phyloP scores from a whole-genome alignment of 2,888 invertebrate species.

The Brassicogethes aeneus region DNA sequence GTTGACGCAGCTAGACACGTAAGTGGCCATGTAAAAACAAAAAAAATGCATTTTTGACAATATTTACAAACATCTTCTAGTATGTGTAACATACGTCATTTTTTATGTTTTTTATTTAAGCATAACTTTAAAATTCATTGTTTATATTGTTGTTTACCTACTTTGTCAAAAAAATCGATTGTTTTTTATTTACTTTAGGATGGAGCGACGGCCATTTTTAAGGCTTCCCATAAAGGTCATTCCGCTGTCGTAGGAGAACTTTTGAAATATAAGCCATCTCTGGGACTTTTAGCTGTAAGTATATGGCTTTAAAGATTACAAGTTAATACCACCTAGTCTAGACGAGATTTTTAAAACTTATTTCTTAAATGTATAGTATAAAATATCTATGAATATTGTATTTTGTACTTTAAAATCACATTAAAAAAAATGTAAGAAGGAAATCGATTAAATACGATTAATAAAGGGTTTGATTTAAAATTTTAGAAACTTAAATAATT shows the following conservation, averaged over 20 bases:
- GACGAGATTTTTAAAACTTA: no score
- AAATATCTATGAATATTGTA: no score
- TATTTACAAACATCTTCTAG: conserved; percentile 6
- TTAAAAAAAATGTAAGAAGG: no score
- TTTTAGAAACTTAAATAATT: no score
- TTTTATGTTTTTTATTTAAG: not conserved
- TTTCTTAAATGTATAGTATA: no score
- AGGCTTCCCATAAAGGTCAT: conserved; percentile 92
- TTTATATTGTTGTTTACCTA: no score
- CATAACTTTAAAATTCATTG: no score
- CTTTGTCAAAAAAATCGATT: no score
- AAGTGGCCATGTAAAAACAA: conserved; percentile 30
- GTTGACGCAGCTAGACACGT: conserved; percentile 77
- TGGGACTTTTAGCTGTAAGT: conserved; percentile 72
- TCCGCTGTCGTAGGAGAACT: conserved; percentile 77
- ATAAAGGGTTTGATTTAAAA: no score
- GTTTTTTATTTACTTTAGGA: conserved; percentile 60
- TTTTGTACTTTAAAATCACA: no score
- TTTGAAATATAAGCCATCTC: conserved; percentile 71
- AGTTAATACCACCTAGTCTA: not conserved
- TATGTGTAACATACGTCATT: not conserved
- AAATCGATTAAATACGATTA: no score
- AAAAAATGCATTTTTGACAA: conserved; percentile 8
- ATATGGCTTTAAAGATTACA: no score
- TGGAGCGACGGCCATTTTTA: conserved; percentile 89